Percentiles rank a stretch among this genome's conserved stretches.
These are phyloP conservation scores for Nerophis ophidion DNA, from an alignment of 2,113 vertebrate species.

Conservation along the genomic window DNA sequence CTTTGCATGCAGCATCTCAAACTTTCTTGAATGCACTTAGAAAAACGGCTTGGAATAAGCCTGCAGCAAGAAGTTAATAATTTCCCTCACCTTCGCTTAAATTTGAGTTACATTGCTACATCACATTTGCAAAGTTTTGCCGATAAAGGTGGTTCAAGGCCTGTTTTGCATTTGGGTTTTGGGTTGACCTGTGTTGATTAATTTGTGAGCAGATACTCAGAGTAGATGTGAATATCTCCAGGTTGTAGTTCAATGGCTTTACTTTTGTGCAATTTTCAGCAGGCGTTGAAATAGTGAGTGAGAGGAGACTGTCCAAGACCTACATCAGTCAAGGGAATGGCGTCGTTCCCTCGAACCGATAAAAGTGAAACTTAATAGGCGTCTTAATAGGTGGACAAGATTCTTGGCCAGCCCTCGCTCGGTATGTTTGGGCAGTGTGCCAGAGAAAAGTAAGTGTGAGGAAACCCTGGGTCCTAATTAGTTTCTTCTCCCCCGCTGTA, in stretches of 20 bases:
- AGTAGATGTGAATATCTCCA: background rate
- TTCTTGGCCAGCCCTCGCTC: background rate
- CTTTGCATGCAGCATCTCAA: no score
- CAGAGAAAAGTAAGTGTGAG: background rate
- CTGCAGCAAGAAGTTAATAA: no score
- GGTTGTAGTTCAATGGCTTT: background rate
- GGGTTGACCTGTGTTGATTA: background rate
- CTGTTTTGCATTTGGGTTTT: background rate
- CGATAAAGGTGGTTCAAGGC: background rate
- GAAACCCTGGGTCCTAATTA: constrained; percentile 52
- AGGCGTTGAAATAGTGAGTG: background rate
- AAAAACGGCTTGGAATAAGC: no score
- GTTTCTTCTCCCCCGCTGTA: constrained; percentile 44
- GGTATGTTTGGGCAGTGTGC: background rate
- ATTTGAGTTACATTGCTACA: background rate
- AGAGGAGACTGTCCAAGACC: background rate
- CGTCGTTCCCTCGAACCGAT: background rate
- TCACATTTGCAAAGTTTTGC: background rate
- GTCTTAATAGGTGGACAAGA: background rate
- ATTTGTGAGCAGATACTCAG: background rate
- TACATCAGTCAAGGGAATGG: background rate
- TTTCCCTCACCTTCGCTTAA: no score
- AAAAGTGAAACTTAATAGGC: background rate
- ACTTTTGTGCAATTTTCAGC: background rate
- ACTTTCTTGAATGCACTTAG: no score